phyloP scores from a whole-genome alignment of 2,113 vertebrate species.

The Gavialis gangeticus region DNA sequence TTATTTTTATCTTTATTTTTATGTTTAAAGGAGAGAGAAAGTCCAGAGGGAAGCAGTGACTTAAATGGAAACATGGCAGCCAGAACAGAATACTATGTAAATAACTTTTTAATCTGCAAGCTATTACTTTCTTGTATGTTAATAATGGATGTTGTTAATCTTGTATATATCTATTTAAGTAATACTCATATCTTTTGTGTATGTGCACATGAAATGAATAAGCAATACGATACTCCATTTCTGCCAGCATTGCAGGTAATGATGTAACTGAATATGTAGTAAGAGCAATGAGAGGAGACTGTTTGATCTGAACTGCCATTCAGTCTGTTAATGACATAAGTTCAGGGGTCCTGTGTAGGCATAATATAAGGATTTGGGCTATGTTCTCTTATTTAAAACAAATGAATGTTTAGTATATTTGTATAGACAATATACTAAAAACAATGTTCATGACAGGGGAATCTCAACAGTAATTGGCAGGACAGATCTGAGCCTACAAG shows the following conservation, averaged over 20 bases:
- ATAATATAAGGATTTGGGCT: too few relatives aligned
- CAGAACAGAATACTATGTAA: constrained; percentile 59
- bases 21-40: constrained; percentile 17
- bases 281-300: not conserved
- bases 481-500: not conserved
- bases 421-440: not conserved
- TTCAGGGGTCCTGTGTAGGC: too few relatives aligned
- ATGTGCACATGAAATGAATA: not conserved
- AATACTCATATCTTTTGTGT: not conserved
- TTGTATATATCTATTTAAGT: not conserved
- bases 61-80: not conserved
- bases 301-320: too few relatives aligned
- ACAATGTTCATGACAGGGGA: fast-evolving
- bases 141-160: not conserved
- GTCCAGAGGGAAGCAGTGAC: fast-evolving
- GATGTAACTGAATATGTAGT: not conserved
- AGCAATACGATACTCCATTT: not conserved
- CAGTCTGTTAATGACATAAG: too few relatives aligned
- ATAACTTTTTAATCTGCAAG: not conserved
- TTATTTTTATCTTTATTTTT: fast-evolving
- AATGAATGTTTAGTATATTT: not conserved
- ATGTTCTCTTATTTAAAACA: too few relatives aligned
- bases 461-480: fast-evolving
- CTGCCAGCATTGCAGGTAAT: not conserved
- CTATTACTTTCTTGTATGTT: not conserved